These are phyloP conservation scores for Dyspetes luteomarginatus DNA, from an alignment of 2,888 invertebrate genomes.

Conservation along the genomic window DNA sequence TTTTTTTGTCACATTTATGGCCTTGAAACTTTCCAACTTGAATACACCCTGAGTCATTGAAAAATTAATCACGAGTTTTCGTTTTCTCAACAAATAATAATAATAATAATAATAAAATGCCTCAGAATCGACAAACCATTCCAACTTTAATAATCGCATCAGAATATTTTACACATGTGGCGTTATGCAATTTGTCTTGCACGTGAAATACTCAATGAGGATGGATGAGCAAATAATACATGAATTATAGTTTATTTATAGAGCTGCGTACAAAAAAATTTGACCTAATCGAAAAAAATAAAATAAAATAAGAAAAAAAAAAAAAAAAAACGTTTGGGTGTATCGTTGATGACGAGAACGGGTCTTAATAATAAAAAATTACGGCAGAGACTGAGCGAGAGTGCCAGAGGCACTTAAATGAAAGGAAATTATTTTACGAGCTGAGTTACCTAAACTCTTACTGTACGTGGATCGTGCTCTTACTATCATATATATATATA, in stretches of 20 bases:
- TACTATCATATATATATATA: too few species aligned
- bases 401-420: slow-evolving; percentile 52
- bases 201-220: slow-evolving; percentile 33
- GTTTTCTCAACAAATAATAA: too few species aligned
- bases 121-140: too few species aligned
- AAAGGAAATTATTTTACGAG: slow-evolving; percentile 56
- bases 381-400: slow-evolving; percentile 5
- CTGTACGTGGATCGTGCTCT: too few species aligned
- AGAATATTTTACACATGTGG: too few species aligned
- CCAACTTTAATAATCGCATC: too few species aligned
- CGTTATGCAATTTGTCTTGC: slow-evolving; percentile 13
- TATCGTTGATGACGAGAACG: neutral
- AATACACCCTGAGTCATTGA: neutral
- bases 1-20: too few species aligned
- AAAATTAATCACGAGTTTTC: too few species aligned
- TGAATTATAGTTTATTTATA: slow-evolving; percentile 42
- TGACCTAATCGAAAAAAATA: neutral
- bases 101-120: too few species aligned
- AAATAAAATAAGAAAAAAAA: neutral
- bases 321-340: neutral
- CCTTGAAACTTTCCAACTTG: neutral
- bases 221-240: neutral
- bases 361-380: slow-evolving; percentile 18
- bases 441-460: slow-evolving; percentile 56
- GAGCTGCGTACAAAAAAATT: slow-evolving; percentile 26